A percentile compares a stretch with the other conserved stretches of the same genome.
These are phyloP conservation scores for Zootermopsis nevadensis DNA, from an alignment of 2,888 invertebrate genomes.

Conservation along the genomic window DNA sequence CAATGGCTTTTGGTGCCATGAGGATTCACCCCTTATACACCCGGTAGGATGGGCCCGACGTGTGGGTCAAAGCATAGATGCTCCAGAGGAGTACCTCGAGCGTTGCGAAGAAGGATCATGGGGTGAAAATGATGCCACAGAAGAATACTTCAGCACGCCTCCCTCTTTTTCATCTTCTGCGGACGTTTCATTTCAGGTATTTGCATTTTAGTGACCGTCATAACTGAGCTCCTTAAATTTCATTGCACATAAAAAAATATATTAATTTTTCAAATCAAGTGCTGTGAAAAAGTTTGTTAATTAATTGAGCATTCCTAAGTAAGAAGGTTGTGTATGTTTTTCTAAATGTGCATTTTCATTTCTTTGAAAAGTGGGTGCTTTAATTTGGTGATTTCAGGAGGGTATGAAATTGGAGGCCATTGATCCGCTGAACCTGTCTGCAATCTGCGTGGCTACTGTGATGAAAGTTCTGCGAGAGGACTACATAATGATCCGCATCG, in stretches of 20 bases:
- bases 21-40: slow-evolving; percentile 93
- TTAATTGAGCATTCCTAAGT: too few species aligned
- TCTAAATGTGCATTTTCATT: too few species aligned
- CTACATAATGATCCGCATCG: slow-evolving; percentile 96
- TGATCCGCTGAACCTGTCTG: slow-evolving; percentile 94
- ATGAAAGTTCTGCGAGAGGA: slow-evolving; percentile 90
- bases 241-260: too few species aligned
- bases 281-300: too few species aligned
- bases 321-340: too few species aligned
- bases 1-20: slow-evolving; percentile 93
- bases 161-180: slow-evolving; percentile 40
- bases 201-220: background rate
- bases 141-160: slow-evolving; percentile 77
- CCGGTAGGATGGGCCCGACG: slow-evolving; percentile 96
- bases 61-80: slow-evolving; percentile 89
- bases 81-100: slow-evolving; percentile 82
- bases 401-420: slow-evolving; percentile 98
- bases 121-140: slow-evolving; percentile 82
- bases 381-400: slow-evolving; percentile 69
- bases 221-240: too few species aligned
- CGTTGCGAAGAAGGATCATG: slow-evolving; percentile 77
- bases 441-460: slow-evolving; percentile 95
- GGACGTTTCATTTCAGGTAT: slow-evolving; percentile 31
- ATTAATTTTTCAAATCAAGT: too few species aligned
- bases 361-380: background rate